Base-by-base conservation (phyloP, 2,797 vertebrate species). In the Xenopus petersii region DNA sequence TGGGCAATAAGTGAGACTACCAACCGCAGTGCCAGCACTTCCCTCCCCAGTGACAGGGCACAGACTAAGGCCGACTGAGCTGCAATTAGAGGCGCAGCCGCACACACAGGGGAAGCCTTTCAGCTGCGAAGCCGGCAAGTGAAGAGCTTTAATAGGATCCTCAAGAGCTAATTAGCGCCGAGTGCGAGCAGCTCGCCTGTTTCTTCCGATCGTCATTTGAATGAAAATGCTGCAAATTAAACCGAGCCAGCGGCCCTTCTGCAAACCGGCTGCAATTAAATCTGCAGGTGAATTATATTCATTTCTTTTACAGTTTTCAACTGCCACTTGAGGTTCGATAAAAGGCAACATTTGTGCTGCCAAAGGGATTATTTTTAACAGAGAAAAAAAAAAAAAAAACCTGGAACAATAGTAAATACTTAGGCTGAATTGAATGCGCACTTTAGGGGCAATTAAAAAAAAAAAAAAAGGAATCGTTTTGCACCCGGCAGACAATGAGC, bases 91-190 rank as follows among this genome's bases (percentile, higher is more conserved):
- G 82, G 84, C 72, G 84, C 83, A 87, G 87, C 87, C 84, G 86
- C 54, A 48, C 11, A 21, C 48, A 80, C 82, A 82, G 77, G n/a
- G 55, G n/a, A 73, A 79, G 61, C 73, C 62, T 85, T 75, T 78
- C 83, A 88, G 82, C 79, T 79, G 87, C 85, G 83, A 82, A 88
- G 85, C 82, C 89, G 74, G 83, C 87, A 92, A 91, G 89, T 91
- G 89, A 91, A 92, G 91, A 87, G 91, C 88, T 89, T 93, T 92
- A 91, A 93, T 93, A 91, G 93, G 91, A 88, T 89, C 89, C 92
- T 94, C 11, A 3, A 12, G 11, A 51, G 49, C 15, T 51, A 51
- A 51, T 51, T 51, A 51, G 49, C 11, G 36, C 36, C 36, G 36
- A 42, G 36, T 42, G 36, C 36, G 36, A 42, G 36, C 36, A 42